Evolutionary conservation across 2,888 invertebrate genomes (phyloP).

Genomic region (Limenitis arthemis): DNA sequence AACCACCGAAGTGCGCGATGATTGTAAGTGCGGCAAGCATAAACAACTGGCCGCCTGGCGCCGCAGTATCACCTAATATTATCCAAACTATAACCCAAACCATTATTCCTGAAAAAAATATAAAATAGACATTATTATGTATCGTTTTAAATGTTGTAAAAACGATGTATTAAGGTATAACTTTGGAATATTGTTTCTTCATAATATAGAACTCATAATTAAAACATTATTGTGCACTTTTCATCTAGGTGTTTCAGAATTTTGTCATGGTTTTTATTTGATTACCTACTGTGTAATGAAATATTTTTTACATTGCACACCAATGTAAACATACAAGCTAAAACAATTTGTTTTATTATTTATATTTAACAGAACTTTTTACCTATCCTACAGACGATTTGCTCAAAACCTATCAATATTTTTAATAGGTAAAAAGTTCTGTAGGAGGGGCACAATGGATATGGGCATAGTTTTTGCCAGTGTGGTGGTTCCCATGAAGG

Average conservation of each 20-base stretch:
- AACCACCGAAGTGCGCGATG: constrained; percentile 87
- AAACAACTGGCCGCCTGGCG: constrained; percentile 88
- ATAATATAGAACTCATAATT: background rate
- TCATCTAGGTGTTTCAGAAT: constrained; percentile 5
- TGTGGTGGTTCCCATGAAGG: constrained; percentile 87
- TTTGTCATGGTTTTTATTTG: constrained; percentile 9
- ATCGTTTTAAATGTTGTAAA: background rate
- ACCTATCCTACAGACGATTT: constrained; percentile 87
- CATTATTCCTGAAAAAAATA: constrained; percentile 66
- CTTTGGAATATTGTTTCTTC: background rate
- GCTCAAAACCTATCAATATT: constrained; percentile 82
- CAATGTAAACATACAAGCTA: too few species aligned
- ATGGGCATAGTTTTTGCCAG: constrained; percentile 87
- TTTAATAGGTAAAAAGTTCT: too few species aligned
- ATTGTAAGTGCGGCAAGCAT: constrained; percentile 82
- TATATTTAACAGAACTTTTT: constrained; percentile 10
- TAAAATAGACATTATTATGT: background rate
- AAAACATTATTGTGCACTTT: background rate
- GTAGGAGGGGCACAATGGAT: constrained; percentile 88
- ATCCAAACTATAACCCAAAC: constrained; percentile 85
- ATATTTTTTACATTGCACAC: background rate
- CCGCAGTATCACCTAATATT: constrained; percentile 82
- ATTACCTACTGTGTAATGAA: constrained; percentile 5
- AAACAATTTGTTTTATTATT: background rate
- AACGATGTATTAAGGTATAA: background rate